phyloP scores from a whole-genome alignment of 1,140 invertebrate species.

The Atopsyche davidsoni region DNA sequence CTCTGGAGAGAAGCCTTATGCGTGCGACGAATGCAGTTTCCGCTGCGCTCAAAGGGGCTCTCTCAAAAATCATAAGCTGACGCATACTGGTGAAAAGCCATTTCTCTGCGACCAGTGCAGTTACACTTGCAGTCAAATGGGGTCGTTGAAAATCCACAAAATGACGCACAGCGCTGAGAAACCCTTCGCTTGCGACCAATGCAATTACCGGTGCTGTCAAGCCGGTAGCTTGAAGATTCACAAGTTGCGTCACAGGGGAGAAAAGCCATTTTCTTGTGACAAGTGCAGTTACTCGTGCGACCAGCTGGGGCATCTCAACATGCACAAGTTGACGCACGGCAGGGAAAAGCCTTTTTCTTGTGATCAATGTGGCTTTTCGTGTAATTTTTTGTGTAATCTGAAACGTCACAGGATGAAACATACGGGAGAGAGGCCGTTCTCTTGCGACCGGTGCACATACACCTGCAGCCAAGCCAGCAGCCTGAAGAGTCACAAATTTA shows the following conservation, averaged over 20 bases:
- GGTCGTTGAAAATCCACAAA: background rate
- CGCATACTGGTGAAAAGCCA: slow-evolving; percentile 4
- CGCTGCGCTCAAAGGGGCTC: background rate
- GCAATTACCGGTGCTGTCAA: slow-evolving; percentile 6
- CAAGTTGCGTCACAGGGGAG: slow-evolving; percentile 46
- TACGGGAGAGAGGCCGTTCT: background rate
- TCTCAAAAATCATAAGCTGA: background rate
- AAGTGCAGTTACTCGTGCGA: slow-evolving; percentile 35
- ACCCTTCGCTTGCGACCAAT: slow-evolving; percentile 7
- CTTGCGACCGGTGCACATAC: slow-evolving; percentile 1
- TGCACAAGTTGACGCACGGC: slow-evolving; percentile 5
- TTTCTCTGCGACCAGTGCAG: slow-evolving; percentile 1
- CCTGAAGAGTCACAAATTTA: slow-evolving; percentile 5
- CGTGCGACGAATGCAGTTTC: slow-evolving; percentile 3
- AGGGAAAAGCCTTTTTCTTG: slow-evolving; percentile 9
- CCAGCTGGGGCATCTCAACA: slow-evolving; percentile 6
- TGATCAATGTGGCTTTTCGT: slow-evolving; percentile 15
- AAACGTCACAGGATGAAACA: slow-evolving; percentile 4
- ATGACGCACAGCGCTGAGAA: slow-evolving; percentile 4
- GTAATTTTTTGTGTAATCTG: no score
- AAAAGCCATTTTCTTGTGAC: slow-evolving; percentile 45
- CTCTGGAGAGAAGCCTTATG: background rate
- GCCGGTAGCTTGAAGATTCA: slow-evolving; percentile 38
- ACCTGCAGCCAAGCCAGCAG: background rate
- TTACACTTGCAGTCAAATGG: background rate